Conservation (phyloP, 2,797 vertebrate species). For the Benthosema pterotum region DNA sequence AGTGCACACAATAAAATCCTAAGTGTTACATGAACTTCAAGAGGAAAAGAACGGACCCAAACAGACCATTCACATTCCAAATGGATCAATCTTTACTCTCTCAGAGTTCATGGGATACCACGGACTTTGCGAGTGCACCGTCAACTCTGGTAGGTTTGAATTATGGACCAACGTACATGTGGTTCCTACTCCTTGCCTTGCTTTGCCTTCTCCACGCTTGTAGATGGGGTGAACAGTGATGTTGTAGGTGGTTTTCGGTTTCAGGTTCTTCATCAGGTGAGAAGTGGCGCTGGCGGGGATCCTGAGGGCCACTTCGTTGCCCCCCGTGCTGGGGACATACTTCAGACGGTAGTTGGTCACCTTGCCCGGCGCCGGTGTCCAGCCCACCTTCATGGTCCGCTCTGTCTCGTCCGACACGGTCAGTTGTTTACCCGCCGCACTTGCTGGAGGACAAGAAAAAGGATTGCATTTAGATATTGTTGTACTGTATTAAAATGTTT, state of each 20-base stretch:
- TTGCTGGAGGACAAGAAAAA: constrained; percentile 81
- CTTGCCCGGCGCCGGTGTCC: constrained; percentile 87
- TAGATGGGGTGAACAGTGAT: constrained; percentile 90
- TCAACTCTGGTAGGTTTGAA: constrained; percentile 66
- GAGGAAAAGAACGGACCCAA: too few species aligned
- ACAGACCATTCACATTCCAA: too few species aligned
- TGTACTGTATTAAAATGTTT: too few species aligned
- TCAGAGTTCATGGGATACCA: too few species aligned
- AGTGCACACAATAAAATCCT: constrained; percentile 19
- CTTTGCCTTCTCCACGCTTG: constrained; percentile 90
- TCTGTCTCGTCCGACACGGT: constrained; percentile 89
- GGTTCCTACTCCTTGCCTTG: constrained; percentile 95
- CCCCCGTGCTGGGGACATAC: constrained; percentile 78
- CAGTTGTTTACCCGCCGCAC: constrained; percentile 78
- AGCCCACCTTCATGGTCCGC: constrained; percentile 85
- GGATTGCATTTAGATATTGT: not conserved
- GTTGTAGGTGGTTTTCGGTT: constrained; percentile 86
- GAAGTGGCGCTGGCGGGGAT: constrained; percentile 78
- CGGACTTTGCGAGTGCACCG: not conserved
- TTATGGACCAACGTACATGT: constrained; percentile 89
- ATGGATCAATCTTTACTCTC: too few species aligned
- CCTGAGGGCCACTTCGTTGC: constrained; percentile 83
- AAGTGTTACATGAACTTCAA: too few species aligned
- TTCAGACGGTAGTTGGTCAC: constrained; percentile 87
- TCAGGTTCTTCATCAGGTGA: constrained; percentile 85